Evolutionary conservation across 2,113 vertebrate species (phyloP), one percentile per base, ranked within the genome.

Genomic region (Cyprinus carpio): DNA sequence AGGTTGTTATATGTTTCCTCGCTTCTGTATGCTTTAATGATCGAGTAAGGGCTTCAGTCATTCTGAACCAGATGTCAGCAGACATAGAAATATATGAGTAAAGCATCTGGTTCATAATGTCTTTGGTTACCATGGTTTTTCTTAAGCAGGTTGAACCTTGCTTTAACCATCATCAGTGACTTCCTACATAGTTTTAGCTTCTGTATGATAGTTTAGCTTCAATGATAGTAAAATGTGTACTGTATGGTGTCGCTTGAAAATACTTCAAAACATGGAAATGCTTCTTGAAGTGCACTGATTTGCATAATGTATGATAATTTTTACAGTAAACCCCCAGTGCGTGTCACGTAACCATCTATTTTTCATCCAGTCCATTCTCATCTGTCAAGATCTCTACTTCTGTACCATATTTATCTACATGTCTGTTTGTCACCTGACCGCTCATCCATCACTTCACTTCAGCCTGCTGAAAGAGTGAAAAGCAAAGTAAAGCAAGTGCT

Each of bases 91-190:
- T 65, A 37, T 43, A 27, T 80, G 64, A 64, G 58, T 27, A 62
- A 81, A 49, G n/a, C 60, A 81, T 81, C 78, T 65, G n/a, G 60
- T n/a, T 64, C n/a, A 40, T 81, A 15, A 81, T 11, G 37, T 81
- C 12, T 37, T 16, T 46, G 60, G 25, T 65, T 49, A 49, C 60
- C 37, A 43, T 65, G 58, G 60, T n/a, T 49, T 81, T 46, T 27
- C 58, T 62, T 62, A 27, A 64, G 51, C 37, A 78, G 20, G 31
- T 12, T 37, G 8, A 78, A 37, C 54, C 34, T 2, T 60, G 76
- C n/a, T 60, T 60, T 25, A 37, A 60, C 31, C 31, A 79, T 25
- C 18, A 60, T 60, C 16, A 34, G 16, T 56, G 27, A 18, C 75
- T 56, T 76, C 16, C 25, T 54, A 23, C 75, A 23, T 78, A 40